Evolutionary conservation across 2,113 vertebrate genomes (phyloP).

Genomic region (Chionodraco myersi): DNA sequence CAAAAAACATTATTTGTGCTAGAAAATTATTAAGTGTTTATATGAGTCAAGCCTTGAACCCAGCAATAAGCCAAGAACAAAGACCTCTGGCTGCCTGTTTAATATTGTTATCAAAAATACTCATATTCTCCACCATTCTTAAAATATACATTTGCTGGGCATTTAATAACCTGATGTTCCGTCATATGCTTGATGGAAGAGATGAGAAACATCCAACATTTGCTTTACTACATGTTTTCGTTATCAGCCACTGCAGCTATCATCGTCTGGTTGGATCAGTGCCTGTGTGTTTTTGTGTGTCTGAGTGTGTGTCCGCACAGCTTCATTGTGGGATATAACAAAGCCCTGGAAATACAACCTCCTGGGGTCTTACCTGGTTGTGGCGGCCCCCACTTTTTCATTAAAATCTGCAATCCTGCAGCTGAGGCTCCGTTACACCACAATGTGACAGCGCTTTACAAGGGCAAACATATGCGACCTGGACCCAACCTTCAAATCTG

Average conservation of each 20-base stretch:
- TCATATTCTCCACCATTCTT: not conserved
- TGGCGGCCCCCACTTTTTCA: constrained; percentile 74
- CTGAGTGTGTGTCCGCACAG: constrained; percentile 36
- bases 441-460: constrained; percentile 75
- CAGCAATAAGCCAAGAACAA: constrained; percentile 9
- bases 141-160: not conserved
- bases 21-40: not conserved
- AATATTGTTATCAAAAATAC: not conserved
- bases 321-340: constrained; percentile 78
- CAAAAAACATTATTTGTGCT: not conserved
- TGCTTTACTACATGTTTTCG: constrained; percentile 12
- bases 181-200: constrained; percentile 10
- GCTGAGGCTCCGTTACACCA: constrained; percentile 84
- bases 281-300: constrained; percentile 21
- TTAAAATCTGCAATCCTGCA: constrained; percentile 75
- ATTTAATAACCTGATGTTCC: constrained; percentile 37
- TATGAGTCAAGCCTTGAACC: constrained; percentile 28
- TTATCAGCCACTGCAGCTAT: constrained; percentile 37
- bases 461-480: constrained; percentile 85
- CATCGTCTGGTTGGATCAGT: constrained; percentile 47
- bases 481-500: constrained; percentile 73
- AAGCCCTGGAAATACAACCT: constrained; percentile 76
- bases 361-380: constrained; percentile 80
- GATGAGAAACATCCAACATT: too few species aligned
- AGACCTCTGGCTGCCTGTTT: not conserved